phyloP scores from a whole-genome alignment of 30 jellyfish, hydroid and myxozoan species.

The Mastigias papua region DNA sequence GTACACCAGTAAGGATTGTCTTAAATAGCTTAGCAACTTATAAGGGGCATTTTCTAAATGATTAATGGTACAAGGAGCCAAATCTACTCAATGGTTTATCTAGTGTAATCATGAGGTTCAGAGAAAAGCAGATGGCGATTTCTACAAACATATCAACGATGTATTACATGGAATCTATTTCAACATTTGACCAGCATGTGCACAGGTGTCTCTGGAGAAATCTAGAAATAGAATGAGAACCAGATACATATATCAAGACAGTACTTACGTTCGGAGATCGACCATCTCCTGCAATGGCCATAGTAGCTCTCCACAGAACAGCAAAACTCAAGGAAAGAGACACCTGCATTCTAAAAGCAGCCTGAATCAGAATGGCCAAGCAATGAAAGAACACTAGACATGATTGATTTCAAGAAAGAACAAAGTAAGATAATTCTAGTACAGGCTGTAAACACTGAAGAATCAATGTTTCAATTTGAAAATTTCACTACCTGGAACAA shows the following conservation, averaged over 20 bases:
- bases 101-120: slow-evolving; percentile 58
- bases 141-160: slow-evolving; percentile 55
- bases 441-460: too few species aligned
- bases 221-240: slow-evolving; percentile 42
- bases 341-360: slow-evolving; percentile 13
- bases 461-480: too few species aligned
- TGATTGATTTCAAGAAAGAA: background rate
- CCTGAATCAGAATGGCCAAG: slow-evolving; percentile 26
- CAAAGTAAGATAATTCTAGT: too few species aligned
- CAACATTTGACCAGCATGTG: slow-evolving; percentile 61
- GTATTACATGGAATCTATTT: slow-evolving; percentile 43
- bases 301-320: slow-evolving; percentile 42
- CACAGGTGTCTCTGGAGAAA: slow-evolving; percentile 74
- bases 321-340: slow-evolving; percentile 21
- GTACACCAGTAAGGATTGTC: slow-evolving; percentile 78
- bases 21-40: slow-evolving; percentile 50
- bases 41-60: slow-evolving; percentile 73
- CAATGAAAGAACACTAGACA: background rate
- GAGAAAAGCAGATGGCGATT: slow-evolving; percentile 62
- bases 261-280: slow-evolving; percentile 62
- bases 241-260: slow-evolving; percentile 61
- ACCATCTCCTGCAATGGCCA: slow-evolving; percentile 77
- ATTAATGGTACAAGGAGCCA: slow-evolving; percentile 77
- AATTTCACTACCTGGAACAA: too few species aligned
- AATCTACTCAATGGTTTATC: slow-evolving; percentile 62